A percentile compares a stretch with the other conserved stretches of the same genome.
Evolutionary conservation across 2,113 vertebrate genomes (phyloP).

Genomic region (Ameiurus melas): DNA sequence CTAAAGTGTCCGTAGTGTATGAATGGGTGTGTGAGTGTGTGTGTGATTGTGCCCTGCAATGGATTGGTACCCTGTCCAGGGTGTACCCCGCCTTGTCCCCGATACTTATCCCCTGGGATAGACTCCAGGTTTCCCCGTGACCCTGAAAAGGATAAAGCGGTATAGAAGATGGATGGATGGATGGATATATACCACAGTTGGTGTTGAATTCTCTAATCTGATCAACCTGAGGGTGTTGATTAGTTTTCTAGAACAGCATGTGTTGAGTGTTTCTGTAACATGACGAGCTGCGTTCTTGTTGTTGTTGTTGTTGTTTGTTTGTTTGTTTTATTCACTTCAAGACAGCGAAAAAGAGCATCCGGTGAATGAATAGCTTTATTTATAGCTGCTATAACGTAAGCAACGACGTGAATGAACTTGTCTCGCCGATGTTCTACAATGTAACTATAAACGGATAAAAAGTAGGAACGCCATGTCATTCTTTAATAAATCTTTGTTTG

Average conservation of each 20-base stretch:
- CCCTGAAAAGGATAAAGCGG: too few relatives aligned
- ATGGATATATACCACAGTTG: background rate
- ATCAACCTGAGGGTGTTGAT: background rate
- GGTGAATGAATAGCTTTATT: background rate
- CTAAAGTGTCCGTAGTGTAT: too few relatives aligned
- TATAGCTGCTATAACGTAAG: background rate
- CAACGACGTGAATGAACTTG: background rate
- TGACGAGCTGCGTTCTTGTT: background rate
- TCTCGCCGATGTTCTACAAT: background rate
- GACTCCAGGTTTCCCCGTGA: too few relatives aligned
- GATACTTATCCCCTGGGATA: too few relatives aligned
- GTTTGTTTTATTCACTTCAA: background rate
- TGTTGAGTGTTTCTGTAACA: too few relatives aligned
- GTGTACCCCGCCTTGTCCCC: too few relatives aligned
- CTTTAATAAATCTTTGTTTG: too few relatives aligned
- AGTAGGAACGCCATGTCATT: background rate
- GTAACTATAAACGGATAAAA: background rate
- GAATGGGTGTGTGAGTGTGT: too few relatives aligned
- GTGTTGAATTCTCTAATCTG: background rate
- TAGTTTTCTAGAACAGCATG: background rate
- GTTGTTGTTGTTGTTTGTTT: background rate
- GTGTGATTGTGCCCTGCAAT: too few relatives aligned
- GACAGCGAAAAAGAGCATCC: too few relatives aligned
- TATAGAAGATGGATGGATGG: too few relatives aligned
- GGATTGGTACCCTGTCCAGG: too few relatives aligned